Evolutionary conservation across 2,888 invertebrate species (phyloP).

Genomic region (Anoplius nigerrimus): DNA sequence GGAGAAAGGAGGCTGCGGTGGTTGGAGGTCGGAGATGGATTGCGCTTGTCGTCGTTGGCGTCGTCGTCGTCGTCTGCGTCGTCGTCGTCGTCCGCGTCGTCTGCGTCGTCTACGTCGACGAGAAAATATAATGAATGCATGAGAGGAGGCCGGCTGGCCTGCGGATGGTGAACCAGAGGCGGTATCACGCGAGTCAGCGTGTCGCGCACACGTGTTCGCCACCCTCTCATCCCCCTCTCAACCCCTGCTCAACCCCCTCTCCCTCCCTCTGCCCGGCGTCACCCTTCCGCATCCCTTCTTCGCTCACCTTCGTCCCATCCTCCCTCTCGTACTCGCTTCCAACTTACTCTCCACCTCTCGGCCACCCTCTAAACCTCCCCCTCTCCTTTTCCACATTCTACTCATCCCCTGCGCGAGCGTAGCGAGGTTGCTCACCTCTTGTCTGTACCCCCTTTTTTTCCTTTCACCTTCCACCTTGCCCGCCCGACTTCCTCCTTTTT

Average conservation of each 20-base stretch:
- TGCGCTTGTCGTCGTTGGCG: constrained; percentile 2
- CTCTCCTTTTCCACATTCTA: not conserved
- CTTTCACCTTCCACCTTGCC: not conserved
- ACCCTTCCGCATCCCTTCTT: constrained; percentile 24
- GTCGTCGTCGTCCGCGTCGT: constrained; percentile 20
- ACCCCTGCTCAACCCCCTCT: no score
- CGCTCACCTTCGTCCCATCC: constrained; percentile 2
- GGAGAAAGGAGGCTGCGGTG: constrained; percentile 9
- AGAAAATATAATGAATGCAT: constrained; percentile 55
- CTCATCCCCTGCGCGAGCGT: not conserved
- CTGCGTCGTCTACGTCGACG: constrained; percentile 38
- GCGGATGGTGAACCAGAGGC: constrained; percentile 10
- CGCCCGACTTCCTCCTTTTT: no score
- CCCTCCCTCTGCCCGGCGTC: constrained; percentile 12
- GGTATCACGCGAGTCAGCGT: constrained; percentile 39
- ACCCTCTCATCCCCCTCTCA: not conserved
- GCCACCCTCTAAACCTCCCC: not conserved
- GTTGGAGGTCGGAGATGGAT: not conserved
- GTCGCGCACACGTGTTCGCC: constrained; percentile 27
- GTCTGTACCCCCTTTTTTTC: constrained; percentile 23
- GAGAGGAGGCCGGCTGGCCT: constrained; percentile 22
- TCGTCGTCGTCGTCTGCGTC: constrained; percentile 18
- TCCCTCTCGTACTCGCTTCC: constrained; percentile 17
- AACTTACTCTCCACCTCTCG: not conserved
- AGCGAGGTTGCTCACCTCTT: not conserved